Percentiles rank a stretch among this genome's conserved stretches.
phyloP scores from a whole-genome alignment of 2,113 vertebrate species.

The Andinoacara biseriatus region DNA sequence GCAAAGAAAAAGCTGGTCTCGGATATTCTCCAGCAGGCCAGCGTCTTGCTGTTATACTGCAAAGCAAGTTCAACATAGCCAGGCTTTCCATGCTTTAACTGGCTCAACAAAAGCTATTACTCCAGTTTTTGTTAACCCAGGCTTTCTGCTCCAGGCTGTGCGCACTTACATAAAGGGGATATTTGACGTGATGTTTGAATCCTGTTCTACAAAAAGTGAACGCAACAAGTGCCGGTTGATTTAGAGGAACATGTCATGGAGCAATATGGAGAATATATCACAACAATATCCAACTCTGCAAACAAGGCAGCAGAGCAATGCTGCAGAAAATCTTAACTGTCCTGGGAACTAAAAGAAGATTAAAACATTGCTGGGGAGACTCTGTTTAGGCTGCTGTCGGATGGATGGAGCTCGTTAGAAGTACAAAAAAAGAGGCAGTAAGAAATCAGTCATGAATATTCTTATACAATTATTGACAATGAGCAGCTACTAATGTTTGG shows the following conservation, averaged over 20 bases:
- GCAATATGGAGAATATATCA: neutral
- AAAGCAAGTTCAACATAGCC: neutral
- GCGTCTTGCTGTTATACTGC: neutral
- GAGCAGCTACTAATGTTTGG: neutral
- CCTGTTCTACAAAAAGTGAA: neutral
- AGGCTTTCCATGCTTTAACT: neutral
- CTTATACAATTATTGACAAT: constrained; percentile 11
- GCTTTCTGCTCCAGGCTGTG: too few relatives aligned
- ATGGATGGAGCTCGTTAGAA: neutral
- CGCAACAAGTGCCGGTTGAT: neutral
- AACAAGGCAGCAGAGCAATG: neutral
- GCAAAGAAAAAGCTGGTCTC: neutral
- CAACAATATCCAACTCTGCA: neutral
- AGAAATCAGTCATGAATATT: constrained; percentile 15
- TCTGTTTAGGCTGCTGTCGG: neutral
- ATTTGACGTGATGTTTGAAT: neutral
- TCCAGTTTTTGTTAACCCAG: too few relatives aligned
- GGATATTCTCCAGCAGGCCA: neutral
- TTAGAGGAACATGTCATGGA: neutral
- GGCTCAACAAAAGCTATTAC: too few relatives aligned
- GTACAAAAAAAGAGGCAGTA: neutral
- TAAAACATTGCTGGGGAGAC: neutral
- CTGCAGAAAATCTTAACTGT: neutral
- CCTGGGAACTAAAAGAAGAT: neutral
- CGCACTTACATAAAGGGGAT: too few relatives aligned